Conservation (phyloP, 2,888 invertebrate genomes). For the Anthrax anthrax region DNA sequence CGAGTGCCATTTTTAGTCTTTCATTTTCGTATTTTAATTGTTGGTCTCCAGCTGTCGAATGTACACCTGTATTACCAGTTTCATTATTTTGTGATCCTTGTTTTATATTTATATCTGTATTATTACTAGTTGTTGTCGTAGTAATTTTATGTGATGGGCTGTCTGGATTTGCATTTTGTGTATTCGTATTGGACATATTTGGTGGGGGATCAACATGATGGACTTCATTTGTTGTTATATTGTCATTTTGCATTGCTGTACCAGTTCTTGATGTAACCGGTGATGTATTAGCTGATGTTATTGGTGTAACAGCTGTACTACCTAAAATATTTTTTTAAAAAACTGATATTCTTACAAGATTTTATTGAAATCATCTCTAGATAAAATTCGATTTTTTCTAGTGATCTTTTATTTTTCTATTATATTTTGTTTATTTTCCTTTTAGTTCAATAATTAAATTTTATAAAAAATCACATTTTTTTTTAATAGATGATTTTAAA, state of each 20-base stretch:
- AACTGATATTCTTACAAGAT: not conserved
- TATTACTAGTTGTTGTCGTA: slow-evolving; percentile 15
- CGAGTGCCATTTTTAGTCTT: slow-evolving; percentile 82
- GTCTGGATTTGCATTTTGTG: slow-evolving; percentile 40
- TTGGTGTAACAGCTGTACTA: slow-evolving; percentile 62
- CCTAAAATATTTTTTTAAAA: slow-evolving; percentile 19
- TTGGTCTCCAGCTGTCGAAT: slow-evolving; percentile 40
- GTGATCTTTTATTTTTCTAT: no score
- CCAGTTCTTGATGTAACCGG: slow-evolving; percentile 60
- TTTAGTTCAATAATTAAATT: not conserved
- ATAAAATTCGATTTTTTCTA: no score
- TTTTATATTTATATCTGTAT: slow-evolving; percentile 14
- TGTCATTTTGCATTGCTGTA: slow-evolving; percentile 35
- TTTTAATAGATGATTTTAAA: no score
- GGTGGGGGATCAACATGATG: slow-evolving; percentile 40
- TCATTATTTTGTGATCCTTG: slow-evolving; percentile 23
- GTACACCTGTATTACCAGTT: slow-evolving; percentile 23
- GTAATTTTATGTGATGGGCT: slow-evolving; percentile 34
- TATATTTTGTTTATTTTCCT: not conserved
- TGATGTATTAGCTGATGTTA: slow-evolving; percentile 77
- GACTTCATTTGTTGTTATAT: slow-evolving; percentile 33
- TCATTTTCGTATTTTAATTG: slow-evolving; percentile 96
- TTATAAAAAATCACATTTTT: no score
- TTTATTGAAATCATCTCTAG: no score
- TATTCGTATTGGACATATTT: slow-evolving; percentile 37